These are phyloP conservation scores for Branchipolynoe longqiensis DNA, from an alignment of 2,888 invertebrate species.

Conservation along the genomic window DNA sequence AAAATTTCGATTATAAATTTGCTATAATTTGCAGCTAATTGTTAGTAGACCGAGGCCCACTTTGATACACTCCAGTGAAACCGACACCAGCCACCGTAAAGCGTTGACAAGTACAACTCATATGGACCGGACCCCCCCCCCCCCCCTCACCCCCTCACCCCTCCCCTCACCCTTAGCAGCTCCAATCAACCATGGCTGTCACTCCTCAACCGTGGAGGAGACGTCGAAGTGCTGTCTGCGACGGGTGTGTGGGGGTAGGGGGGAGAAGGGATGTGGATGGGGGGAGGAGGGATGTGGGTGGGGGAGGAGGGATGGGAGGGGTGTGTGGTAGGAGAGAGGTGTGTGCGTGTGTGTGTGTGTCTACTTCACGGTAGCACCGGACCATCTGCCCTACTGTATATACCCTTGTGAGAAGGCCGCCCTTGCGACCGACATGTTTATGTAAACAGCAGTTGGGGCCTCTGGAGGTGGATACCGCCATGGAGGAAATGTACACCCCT, in stretches of 20 bases:
- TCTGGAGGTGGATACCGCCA: neutral
- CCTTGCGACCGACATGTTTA: constrained; percentile 33
- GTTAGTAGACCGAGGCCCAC: no score
- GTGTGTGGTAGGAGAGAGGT: neutral
- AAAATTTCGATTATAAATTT: no score
- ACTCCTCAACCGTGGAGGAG: constrained; percentile 32
- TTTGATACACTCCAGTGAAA: no score
- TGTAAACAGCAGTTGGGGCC: constrained; percentile 57
- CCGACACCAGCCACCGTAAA: neutral
- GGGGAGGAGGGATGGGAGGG: neutral
- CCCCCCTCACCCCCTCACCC: neutral
- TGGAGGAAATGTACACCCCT: constrained; percentile 35
- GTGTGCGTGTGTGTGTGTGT: neutral
- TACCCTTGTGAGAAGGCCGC: neutral
- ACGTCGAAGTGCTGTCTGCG: neutral
- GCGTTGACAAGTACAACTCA: constrained; percentile 20
- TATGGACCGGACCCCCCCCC: neutral
- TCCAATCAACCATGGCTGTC: constrained; percentile 9
- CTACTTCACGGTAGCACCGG: neutral
- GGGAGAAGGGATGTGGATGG: neutral
- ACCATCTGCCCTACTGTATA: neutral
- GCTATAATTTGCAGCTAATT: no score
- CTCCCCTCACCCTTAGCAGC: no score
- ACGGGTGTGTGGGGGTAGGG: neutral
- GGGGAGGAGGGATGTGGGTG: neutral